These are phyloP conservation scores for Spea bombifrons DNA, from an alignment of 2,113 vertebrate species.

Conservation along the genomic window DNA sequence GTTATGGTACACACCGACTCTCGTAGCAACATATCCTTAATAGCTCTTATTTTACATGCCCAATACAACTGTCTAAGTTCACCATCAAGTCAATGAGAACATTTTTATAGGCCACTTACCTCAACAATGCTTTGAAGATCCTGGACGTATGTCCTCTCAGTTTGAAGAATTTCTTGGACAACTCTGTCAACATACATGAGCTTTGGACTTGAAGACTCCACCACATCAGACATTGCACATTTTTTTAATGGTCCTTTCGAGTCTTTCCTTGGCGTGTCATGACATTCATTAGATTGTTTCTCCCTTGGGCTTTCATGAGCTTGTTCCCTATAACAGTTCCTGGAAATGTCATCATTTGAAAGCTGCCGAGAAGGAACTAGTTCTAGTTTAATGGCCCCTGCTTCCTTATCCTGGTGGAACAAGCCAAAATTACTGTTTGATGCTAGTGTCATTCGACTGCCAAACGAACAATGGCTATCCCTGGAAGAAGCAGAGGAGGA, in stretches of 20 bases:
- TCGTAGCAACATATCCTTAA: too few relatives aligned
- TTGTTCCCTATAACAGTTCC: slow-evolving; percentile 49
- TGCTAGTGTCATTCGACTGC: slow-evolving; percentile 83
- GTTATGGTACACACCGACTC: too few relatives aligned
- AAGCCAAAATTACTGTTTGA: slow-evolving; percentile 77
- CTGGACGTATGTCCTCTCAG: slow-evolving; percentile 91
- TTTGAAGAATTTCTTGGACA: slow-evolving; percentile 95
- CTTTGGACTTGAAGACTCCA: slow-evolving; percentile 73
- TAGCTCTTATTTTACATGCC: too few relatives aligned
- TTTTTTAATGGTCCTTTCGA: slow-evolving; percentile 62
- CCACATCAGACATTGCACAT: slow-evolving; percentile 50
- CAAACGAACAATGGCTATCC: slow-evolving; percentile 93
- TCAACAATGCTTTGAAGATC: slow-evolving; percentile 92
- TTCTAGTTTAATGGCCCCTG: slow-evolving; percentile 87
- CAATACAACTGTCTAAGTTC: too few relatives aligned
- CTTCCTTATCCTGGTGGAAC: slow-evolving; percentile 78
- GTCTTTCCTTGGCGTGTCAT: slow-evolving; percentile 56
- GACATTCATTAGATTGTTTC: slow-evolving; percentile 48
- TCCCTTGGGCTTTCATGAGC: slow-evolving; percentile 50
- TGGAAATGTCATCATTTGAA: slow-evolving; percentile 66
- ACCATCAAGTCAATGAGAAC: too few relatives aligned
- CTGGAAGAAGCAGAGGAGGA: slow-evolving; percentile 93
- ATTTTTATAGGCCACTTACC: slow-evolving; percentile 66
- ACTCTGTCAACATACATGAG: slow-evolving; percentile 92
- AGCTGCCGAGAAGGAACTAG: slow-evolving; percentile 80